phyloP scores from a whole-genome alignment of 2,797 vertebrate species.

The Heliangelus exortis region DNA sequence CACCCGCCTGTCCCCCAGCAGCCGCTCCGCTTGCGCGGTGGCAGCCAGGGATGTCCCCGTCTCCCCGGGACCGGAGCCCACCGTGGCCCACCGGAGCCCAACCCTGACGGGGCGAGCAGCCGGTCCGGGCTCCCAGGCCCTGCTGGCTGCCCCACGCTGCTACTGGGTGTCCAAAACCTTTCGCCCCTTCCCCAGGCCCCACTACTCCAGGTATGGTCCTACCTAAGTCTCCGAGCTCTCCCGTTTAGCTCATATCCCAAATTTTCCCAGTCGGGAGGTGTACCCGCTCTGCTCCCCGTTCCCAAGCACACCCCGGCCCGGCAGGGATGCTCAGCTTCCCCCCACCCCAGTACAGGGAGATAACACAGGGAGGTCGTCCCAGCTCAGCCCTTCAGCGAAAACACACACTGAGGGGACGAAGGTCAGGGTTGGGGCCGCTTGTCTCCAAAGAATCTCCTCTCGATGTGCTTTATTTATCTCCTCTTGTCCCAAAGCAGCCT shows the following conservation, averaged over 20 bases:
- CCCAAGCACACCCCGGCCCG: not conserved
- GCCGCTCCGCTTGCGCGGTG: not conserved
- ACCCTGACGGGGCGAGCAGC: not conserved
- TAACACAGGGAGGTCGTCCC: not conserved
- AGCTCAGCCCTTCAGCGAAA: not conserved
- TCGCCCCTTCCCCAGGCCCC: not conserved
- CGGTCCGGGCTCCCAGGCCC: not conserved
- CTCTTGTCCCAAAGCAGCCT: slow-evolving; percentile 16
- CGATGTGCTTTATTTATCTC: slow-evolving; percentile 26
- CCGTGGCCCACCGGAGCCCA: not conserved
- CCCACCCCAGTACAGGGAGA: not conserved
- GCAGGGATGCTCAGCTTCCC: not conserved
- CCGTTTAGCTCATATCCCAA: not conserved
- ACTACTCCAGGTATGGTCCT: not conserved
- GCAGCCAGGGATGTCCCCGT: not conserved
- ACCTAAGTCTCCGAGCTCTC: accelerated
- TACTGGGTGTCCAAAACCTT: no score
- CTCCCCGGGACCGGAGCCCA: not conserved
- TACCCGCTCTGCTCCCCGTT: not conserved
- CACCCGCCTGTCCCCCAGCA: not conserved
- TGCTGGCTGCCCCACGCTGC: not conserved
- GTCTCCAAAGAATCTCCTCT: not conserved
- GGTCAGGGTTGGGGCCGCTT: not conserved
- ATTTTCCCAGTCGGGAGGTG: not conserved
- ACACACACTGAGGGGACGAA: not conserved